Conservation (phyloP, 2,113 vertebrate species). For the Solea solea region DNA sequence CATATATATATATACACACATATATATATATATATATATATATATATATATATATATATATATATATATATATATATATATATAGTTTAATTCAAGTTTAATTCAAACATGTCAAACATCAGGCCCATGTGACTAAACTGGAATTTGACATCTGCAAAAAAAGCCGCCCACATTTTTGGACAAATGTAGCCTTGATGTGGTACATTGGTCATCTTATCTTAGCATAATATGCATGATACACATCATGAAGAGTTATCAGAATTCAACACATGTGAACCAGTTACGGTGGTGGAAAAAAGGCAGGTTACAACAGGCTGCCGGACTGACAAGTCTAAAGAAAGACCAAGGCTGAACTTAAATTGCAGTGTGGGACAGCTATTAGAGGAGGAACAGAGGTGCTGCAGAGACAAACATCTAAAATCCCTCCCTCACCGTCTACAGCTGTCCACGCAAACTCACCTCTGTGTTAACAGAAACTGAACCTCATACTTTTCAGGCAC, state of each 20-base stretch:
- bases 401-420: constrained; percentile 38
- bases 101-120: too few relatives aligned
- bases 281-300: constrained; percentile 1
- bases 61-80: too few relatives aligned
- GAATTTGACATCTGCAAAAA: constrained; percentile 26
- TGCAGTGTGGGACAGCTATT: constrained; percentile 41
- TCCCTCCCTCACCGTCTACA: background rate
- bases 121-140: background rate
- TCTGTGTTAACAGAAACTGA: background rate
- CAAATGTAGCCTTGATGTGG: constrained; percentile 27
- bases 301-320: constrained; percentile 51
- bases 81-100: too few relatives aligned
- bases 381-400: constrained; percentile 13
- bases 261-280: background rate
- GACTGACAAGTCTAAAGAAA: constrained; percentile 21
- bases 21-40: too few relatives aligned
- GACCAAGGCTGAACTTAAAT: constrained; percentile 33
- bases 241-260: constrained; percentile 1
- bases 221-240: constrained; percentile 2
- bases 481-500: constrained; percentile 3
- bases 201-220: constrained; percentile 17
- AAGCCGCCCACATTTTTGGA: constrained; percentile 16
- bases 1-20: too few relatives aligned
- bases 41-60: too few relatives aligned
- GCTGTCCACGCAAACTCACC: constrained; percentile 11